These are phyloP conservation scores for Heliornis fulica DNA, from an alignment of 2,113 vertebrate genomes.

Conservation along the genomic window DNA sequence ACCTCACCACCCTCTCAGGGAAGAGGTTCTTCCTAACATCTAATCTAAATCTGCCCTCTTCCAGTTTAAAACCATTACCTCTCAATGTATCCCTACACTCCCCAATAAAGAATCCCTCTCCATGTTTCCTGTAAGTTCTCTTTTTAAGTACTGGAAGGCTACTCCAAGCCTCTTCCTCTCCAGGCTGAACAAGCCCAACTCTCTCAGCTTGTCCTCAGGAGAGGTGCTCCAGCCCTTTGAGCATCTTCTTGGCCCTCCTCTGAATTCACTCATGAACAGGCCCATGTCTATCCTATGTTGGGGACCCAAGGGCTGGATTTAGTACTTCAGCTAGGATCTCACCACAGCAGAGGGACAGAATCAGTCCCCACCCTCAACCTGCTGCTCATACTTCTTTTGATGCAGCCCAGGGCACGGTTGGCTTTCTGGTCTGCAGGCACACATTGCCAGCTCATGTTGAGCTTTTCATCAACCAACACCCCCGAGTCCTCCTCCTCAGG, in stretches of 20 bases:
- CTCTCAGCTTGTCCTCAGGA: neutral
- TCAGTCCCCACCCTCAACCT: too few species aligned
- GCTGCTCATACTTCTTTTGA: rapidly evolving
- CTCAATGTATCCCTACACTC: rapidly evolving
- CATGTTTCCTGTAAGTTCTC: neutral
- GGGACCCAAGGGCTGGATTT: neutral
- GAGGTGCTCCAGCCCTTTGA: neutral
- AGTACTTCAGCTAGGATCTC: neutral
- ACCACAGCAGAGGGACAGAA: neutral
- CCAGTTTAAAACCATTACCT: neutral
- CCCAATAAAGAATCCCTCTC: rapidly evolving
- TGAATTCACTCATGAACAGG: neutral
- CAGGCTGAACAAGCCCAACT: neutral
- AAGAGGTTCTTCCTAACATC: neutral
- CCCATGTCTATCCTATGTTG: neutral
- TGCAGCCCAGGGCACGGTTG: neutral
- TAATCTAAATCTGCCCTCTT: neutral
- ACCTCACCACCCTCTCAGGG: neutral
- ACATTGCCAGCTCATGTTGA: too few species aligned
- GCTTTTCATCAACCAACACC: too few species aligned
- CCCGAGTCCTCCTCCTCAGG: too few species aligned
- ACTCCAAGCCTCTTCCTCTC: neutral
- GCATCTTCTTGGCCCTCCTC: neutral
- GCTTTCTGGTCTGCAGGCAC: neutral
- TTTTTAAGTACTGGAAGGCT: neutral